Conservation (phyloP, 2,888 invertebrate genomes). For the Onchidella celtica region DNA sequence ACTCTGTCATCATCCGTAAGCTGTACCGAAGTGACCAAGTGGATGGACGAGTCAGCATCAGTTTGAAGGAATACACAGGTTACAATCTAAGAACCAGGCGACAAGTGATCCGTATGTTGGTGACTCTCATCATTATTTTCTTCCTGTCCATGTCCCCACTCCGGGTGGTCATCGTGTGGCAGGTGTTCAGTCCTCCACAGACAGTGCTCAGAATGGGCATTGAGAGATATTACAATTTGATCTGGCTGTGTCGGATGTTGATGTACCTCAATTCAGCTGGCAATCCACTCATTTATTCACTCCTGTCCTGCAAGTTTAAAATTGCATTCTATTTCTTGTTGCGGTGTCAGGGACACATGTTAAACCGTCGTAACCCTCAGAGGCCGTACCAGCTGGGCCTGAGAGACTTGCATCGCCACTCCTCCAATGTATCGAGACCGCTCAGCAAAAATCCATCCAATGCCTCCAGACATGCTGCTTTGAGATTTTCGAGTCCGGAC, state of each 20-base stretch:
- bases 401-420: not conserved
- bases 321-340: constrained; percentile 74
- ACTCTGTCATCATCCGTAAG: constrained; percentile 82
- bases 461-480: not conserved
- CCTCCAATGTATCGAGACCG: not conserved
- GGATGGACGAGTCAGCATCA: constrained; percentile 13
- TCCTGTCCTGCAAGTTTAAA: constrained; percentile 95
- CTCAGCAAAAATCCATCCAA: not conserved
- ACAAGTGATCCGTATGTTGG: constrained; percentile 69
- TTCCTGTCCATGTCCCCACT: constrained; percentile 94
- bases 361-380: constrained; percentile 12
- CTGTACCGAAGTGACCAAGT: not conserved
- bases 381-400: not conserved
- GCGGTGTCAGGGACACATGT: constrained; percentile 30
- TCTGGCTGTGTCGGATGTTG: constrained; percentile 90
- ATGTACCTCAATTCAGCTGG: constrained; percentile 94
- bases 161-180: constrained; percentile 91
- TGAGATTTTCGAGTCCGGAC: constrained; percentile 1
- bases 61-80: constrained; percentile 22
- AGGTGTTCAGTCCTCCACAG: constrained; percentile 85
- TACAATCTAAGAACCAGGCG: constrained; percentile 56
- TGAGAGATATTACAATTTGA: constrained; percentile 90
- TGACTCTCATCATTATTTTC: constrained; percentile 85
- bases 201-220: constrained; percentile 87
- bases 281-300: constrained; percentile 95